Evolutionary conservation across 2,888 invertebrate genomes (phyloP), one percentile per base, ranked within the genome.

Genomic region (Cryptus armator): DNA sequence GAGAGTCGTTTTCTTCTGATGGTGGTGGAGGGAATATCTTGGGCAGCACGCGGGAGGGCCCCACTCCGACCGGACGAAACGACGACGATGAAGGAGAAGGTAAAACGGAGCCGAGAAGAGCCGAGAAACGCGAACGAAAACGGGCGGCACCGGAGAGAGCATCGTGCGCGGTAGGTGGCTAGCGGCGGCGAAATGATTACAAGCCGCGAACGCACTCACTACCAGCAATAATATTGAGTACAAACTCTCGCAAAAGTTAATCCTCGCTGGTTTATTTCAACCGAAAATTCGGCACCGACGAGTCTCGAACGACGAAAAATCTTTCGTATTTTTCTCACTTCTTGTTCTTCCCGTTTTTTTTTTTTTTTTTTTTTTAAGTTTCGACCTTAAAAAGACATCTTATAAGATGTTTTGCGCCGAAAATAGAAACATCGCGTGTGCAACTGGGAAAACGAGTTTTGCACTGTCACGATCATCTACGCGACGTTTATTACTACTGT

Each of bases 111-210:
- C 59, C 12, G 84, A 79, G 59, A 79, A 84, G 80, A 48, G 82
- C 56, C 56, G 24, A 56, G 56, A 56, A 56, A 56, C 56, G 56
- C 46, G 72, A 29, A 62, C 62, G 46, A 62, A 48, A 83, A 71
- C 74, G 62, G 76, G 76, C 72, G 80, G 56, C 78, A 71, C 79
- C 10, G 70, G 68, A 29, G 53, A 78, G 81, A 75, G 81, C 85
- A 83, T 83, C 80, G 82, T 79, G 90, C 91, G 92, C 91, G 92
- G 91, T 92, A 91, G 92, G 92, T 91, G 90, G 90, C 91, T 90
- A 87, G 88, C 89, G 91, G 91, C 93, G 92, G 92, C 91, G 88
- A 91, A 92, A 92, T 93, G 92, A 92, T 92, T 92, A 93, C 91
- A 93, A 93, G 89, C 91, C 87, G 86, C 88, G 89, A 88, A 90